These are phyloP conservation scores for Trissolcus basalis DNA, from an alignment of 1,140 invertebrate species.

Conservation along the genomic window DNA sequence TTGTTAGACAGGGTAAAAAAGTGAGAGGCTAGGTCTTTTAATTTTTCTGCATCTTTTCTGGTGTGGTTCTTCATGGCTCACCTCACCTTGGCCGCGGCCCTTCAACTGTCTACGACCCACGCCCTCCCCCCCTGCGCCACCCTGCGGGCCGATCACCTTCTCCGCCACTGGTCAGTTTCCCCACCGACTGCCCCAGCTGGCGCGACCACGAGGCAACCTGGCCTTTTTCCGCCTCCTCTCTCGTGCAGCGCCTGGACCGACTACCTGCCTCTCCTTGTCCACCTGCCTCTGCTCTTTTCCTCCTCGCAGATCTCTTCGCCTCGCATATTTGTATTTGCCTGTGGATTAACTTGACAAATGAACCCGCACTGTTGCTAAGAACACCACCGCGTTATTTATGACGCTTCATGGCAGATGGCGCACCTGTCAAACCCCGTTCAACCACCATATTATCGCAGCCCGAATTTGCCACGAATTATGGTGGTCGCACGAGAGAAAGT, in stretches of 20 bases:
- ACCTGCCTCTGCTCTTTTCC: constrained; percentile 43
- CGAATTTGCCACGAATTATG: too few relatives aligned
- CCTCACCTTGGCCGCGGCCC: constrained; percentile 62
- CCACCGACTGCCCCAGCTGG: constrained; percentile 44
- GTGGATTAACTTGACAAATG: constrained; percentile 49
- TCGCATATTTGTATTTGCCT: constrained; percentile 46
- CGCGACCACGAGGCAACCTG: constrained; percentile 54
- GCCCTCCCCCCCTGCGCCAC: constrained; percentile 49
- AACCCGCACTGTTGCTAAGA: constrained; percentile 27
- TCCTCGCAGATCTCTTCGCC: constrained; percentile 4
- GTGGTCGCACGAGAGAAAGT: neutral
- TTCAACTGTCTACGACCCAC: constrained; percentile 63
- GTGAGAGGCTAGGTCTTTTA: too few relatives aligned
- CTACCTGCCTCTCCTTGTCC: constrained; percentile 51
- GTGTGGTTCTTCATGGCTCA: constrained; percentile 54
- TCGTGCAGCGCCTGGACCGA: constrained; percentile 35
- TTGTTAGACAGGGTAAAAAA: too few relatives aligned
- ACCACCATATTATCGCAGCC: neutral
- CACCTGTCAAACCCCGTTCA: constrained; percentile 11
- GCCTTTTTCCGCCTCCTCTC: constrained; percentile 46
- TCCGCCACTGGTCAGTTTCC: constrained; percentile 56
- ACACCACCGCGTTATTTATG: constrained; percentile 35
- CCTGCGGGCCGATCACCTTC: constrained; percentile 58
- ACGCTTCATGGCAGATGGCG: constrained; percentile 11
- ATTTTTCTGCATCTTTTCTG: too few relatives aligned